Evolutionary conservation across 2,797 vertebrate genomes (phyloP), one percentile per base, ranked within the genome.

Genomic region (Ispidina picta): DNA sequence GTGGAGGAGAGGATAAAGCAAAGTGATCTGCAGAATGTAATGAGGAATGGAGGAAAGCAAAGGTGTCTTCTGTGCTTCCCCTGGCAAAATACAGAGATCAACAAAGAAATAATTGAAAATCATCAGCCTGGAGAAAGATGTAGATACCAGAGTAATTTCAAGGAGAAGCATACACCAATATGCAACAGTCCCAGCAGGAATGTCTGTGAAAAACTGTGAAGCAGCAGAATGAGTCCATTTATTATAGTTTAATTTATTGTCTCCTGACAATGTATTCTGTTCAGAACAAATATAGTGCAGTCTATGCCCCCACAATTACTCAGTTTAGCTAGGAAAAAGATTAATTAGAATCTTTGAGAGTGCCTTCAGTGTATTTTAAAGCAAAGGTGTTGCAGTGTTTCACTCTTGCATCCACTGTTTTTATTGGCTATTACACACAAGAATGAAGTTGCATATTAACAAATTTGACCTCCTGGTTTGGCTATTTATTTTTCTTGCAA

Each of bases 171-270:
- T 28, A 48, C 26, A 73, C 19, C 18, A 41, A 39, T 59, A 66
- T 70, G 68, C 23, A 63, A 62, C 29, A 76, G 56, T 43, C 70
- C 76, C 76, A 73, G 56, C 29, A 90, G 76, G 59, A 93, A 64
- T n/a, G 48, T 44, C 65, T 85, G 55, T n/a, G 44, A 39, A 78
- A 4, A 43, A 29, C 43, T 55, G 25, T 0, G 0, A 0, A 0
- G 73, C 63, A 81, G 60, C 41, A 92, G 60, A 75, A 76, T 75
- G 60, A 64, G 63, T 92, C 83, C 48, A 56, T 93, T 86, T 94
- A 81, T 81, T 93, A 56, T 44, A 25, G 44, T 66, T 80, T 81
- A 81, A 92, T 93, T 93, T 89, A 82, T 64, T 89, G 87, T 54
- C 54, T 83, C 52, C 60, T 88, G 87, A 95, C 85, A 90, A 39